Evolutionary conservation across 2,888 invertebrate species (phyloP), one percentile per base, ranked within the genome.

Genomic region (Megaustenia siamemsis): DNA sequence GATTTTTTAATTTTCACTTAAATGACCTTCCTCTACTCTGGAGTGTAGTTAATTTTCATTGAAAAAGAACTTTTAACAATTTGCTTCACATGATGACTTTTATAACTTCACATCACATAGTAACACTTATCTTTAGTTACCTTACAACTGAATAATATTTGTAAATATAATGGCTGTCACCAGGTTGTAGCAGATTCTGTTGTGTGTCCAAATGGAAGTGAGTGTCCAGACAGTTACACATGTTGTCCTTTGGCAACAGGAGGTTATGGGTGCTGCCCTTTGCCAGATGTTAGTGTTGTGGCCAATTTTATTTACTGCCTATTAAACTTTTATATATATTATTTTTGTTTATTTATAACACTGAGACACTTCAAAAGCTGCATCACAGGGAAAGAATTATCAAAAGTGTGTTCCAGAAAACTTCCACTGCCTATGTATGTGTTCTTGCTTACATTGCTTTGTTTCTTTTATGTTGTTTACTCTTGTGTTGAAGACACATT

Each of bases 401-500:
- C 79, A 85, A 49, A 71, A 35, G 66, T 68, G 12, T 32, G 38
- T 12, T 71, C 68, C 1, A 71, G 80, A 15, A 81, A 85, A 66
- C 71, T 75, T 5, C 82, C 87, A 5, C 81, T 87, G 28, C 81
- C 76, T n/a, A 38, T 88, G 71, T 90, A 90, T 32, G 78, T 91
- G 8, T 83, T 91, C 40, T 89, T 94, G 24, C 89, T 94, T 15
- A 80, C 89, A 0, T 86, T 93, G 18, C 88, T 94, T 76, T 91
- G 92, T 69, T 32, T 93, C 18, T 76, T 94, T 66, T 92, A 92
- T 66, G 90, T 93, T 68, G 80, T 92, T 12, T 94, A 94, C 89
- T 90, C 93, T 85, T 92, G 93, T 12, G 91, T 92, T 35, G 94
- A 94, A 89, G 92, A 93, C 18, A 91, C 93, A 18, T 94, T 91